Percentiles rank a stretch among this genome's conserved stretches.
Conservation (phyloP, 2,113 vertebrate genomes). For the Mirounga angustirostris region DNA sequence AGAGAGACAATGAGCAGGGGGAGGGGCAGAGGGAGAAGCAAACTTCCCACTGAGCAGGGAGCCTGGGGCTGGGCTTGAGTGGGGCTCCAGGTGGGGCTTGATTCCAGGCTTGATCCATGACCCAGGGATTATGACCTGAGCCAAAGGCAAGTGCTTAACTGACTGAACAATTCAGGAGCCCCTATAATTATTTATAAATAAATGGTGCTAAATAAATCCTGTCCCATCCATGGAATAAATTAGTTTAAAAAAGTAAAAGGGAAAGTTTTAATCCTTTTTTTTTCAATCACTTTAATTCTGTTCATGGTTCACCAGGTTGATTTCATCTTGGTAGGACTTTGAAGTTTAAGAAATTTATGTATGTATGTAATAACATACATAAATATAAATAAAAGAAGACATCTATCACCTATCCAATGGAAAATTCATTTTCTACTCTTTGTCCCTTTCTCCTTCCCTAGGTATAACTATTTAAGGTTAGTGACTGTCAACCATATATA, state of each 20-base stretch:
- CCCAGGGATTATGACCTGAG: neutral
- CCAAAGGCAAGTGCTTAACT: neutral
- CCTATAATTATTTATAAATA: neutral
- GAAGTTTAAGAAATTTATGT: neutral
- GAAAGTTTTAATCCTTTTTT: neutral
- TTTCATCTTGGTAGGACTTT: neutral
- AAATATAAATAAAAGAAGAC: neutral
- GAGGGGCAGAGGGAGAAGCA: neutral
- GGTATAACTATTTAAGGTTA: neutral
- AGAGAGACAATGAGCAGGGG: neutral
- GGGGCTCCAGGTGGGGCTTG: neutral
- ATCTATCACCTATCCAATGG: neutral
- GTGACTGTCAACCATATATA: neutral
- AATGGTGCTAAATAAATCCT: neutral
- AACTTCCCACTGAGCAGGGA: neutral
- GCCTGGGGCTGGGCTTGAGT: neutral
- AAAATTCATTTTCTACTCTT: neutral
- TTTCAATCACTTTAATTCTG: neutral
- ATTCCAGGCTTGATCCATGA: neutral
- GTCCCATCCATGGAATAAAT: neutral
- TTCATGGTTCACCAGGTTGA: neutral
- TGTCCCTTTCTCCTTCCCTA: neutral
- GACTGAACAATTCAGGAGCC: neutral
- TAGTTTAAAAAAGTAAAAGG: neutral
- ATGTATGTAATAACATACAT: neutral